Conservation (phyloP, 2,113 vertebrate species). For the Oceanodroma tethys region DNA sequence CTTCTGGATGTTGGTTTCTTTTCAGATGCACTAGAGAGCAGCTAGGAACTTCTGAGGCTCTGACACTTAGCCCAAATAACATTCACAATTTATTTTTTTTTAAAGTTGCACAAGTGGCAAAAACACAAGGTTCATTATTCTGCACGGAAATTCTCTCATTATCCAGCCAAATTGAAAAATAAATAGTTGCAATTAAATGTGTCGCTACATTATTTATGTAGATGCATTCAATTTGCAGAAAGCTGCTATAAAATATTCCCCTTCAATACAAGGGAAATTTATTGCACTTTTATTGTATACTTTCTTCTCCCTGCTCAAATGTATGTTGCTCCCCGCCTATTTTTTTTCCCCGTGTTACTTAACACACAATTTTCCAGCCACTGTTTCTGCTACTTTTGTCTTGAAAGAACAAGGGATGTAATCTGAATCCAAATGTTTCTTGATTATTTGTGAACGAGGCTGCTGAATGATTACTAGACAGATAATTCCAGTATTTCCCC, state of each 20-base stretch:
- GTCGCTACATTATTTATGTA: conserved; percentile 17
- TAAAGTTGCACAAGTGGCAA: neutral
- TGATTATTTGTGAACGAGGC: conserved; percentile 13
- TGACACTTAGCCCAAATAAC: neutral
- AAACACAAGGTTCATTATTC: neutral
- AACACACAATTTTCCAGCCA: neutral
- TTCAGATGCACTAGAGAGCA: neutral
- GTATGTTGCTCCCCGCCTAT: neutral
- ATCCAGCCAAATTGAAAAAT: conserved; percentile 40
- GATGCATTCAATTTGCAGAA: conserved; percentile 47
- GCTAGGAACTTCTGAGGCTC: neutral
- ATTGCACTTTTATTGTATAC: conserved; percentile 21
- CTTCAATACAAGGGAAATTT: conserved; percentile 4
- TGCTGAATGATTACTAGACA: neutral
- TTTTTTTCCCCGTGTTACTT: neutral
- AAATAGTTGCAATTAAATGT: conserved; percentile 52
- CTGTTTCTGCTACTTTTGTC: neutral
- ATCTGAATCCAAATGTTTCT: conserved; percentile 30
- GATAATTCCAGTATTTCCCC: conserved; percentile 7
- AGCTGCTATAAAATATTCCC: conserved; percentile 31
- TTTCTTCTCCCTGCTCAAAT: neutral
- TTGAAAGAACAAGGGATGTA: neutral
- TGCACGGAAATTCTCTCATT: neutral
- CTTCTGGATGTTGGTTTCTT: neutral
- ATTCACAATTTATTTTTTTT: neutral